A percentile compares a stretch with the other conserved stretches of the same genome.
phyloP scores from a whole-genome alignment of 2,113 vertebrate genomes.

The Menura novaehollandiae region DNA sequence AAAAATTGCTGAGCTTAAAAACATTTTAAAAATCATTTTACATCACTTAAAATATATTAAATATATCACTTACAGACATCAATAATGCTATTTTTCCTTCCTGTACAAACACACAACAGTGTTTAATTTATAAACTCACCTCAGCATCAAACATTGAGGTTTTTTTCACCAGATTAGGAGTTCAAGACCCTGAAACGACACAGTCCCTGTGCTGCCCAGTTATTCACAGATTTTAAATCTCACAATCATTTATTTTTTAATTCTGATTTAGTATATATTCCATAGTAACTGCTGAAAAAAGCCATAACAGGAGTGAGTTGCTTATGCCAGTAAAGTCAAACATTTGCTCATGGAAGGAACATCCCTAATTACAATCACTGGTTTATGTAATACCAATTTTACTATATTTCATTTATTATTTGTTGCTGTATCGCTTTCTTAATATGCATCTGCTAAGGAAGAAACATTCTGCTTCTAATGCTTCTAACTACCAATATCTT shows the following conservation, averaged over 20 bases:
- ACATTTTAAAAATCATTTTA: accelerated
- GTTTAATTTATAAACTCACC: not conserved
- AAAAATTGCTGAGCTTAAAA: not conserved
- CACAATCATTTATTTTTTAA: not conserved
- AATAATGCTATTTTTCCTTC: not conserved
- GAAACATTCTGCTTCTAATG: not conserved
- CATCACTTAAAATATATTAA: not conserved
- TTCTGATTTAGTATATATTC: not conserved
- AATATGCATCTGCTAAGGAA: not conserved
- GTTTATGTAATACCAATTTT: not conserved
- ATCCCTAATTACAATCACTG: not conserved
- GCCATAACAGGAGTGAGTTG: not conserved
- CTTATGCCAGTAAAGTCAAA: not conserved
- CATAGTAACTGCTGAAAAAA: not conserved
- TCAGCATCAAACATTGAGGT: not conserved
- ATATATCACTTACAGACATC: not conserved
- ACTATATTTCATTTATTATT: not conserved
- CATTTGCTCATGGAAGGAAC: not conserved
- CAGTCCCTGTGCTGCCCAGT: accelerated
- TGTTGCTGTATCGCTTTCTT: not conserved
- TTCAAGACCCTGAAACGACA: not conserved
- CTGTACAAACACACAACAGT: accelerated
- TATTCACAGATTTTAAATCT: not conserved
- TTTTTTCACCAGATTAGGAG: not conserved
- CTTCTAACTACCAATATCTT: not conserved